Percentiles rank a stretch among this genome's conserved stretches.
phyloP scores from a whole-genome alignment of 2,113 vertebrate species.

The Pimephales promelas region DNA sequence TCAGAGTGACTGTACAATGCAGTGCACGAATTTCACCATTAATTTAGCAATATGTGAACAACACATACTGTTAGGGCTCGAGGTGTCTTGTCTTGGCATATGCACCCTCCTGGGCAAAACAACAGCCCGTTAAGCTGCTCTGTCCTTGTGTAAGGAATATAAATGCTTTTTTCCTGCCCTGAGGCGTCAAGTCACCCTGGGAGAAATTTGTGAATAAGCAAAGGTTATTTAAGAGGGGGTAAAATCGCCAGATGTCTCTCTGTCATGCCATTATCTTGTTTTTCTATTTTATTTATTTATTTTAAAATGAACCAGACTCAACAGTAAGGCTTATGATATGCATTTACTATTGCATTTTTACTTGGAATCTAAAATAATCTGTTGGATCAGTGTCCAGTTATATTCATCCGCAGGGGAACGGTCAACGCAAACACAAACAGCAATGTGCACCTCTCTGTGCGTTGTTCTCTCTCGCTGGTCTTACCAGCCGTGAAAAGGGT shows the following conservation, averaged over 20 bases:
- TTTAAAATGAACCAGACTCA: neutral
- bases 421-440: too few relatives aligned
- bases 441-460: too few relatives aligned
- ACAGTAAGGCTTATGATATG: neutral
- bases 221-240: constrained; percentile 30
- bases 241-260: constrained; percentile 50
- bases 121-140: constrained; percentile 52
- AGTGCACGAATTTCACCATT: constrained; percentile 38
- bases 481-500: too few relatives aligned
- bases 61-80: constrained; percentile 49
- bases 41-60: constrained; percentile 37
- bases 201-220: constrained; percentile 45
- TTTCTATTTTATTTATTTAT: constrained; percentile 19
- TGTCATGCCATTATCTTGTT: constrained; percentile 50
- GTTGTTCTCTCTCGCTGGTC: too few relatives aligned
- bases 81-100: constrained; percentile 46
- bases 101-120: constrained; percentile 54
- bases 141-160: constrained; percentile 49
- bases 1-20: constrained; percentile 37
- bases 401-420: too few relatives aligned
- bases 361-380: neutral
- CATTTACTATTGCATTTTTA: neutral
- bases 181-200: constrained; percentile 49
- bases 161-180: constrained; percentile 46
- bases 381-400: too few relatives aligned